Conservation (phyloP, 1,140 invertebrate genomes). For the Caenorhabditis remanei region DNA sequence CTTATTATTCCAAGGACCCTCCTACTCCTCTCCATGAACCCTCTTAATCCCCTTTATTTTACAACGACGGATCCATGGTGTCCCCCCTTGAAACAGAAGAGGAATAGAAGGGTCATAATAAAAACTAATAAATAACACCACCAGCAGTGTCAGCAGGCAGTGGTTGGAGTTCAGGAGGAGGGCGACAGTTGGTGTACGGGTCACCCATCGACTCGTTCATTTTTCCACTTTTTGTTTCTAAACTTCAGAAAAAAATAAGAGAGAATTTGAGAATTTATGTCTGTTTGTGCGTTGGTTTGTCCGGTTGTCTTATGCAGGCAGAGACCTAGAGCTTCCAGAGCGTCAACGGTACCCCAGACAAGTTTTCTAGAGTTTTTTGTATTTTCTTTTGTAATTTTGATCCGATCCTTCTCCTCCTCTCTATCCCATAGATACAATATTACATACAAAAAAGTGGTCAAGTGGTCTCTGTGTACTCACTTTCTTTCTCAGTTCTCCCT, state of each 20-base stretch:
- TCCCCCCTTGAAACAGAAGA: not conserved
- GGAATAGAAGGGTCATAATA: not conserved
- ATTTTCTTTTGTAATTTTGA: not conserved
- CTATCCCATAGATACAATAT: not conserved
- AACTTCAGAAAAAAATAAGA: not conserved
- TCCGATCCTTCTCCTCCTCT: not conserved
- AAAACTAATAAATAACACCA: conserved; percentile 9
- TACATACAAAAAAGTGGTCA: conserved; percentile 15
- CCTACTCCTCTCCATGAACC: not conserved
- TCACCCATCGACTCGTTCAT: not conserved
- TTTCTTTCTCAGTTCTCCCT: not conserved
- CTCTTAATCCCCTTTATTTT: not conserved
- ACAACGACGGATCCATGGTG: not conserved
- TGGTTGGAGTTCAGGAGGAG: too few relatives aligned
- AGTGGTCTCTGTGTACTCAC: not conserved
- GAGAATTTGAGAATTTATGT: not conserved
- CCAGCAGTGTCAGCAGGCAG: not conserved
- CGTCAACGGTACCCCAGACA: too few relatives aligned
- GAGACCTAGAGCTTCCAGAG: too few relatives aligned
- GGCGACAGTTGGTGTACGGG: not conserved
- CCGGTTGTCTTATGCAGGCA: too few relatives aligned
- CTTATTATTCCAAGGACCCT: too few relatives aligned
- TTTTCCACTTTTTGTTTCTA: not conserved
- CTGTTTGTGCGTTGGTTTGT: too few relatives aligned
- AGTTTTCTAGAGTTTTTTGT: not conserved